A percentile compares a stretch with the other conserved stretches of the same genome.
These are phyloP conservation scores for Drosophila borborema DNA, from an alignment of 2,888 invertebrate genomes.

Conservation along the genomic window DNA sequence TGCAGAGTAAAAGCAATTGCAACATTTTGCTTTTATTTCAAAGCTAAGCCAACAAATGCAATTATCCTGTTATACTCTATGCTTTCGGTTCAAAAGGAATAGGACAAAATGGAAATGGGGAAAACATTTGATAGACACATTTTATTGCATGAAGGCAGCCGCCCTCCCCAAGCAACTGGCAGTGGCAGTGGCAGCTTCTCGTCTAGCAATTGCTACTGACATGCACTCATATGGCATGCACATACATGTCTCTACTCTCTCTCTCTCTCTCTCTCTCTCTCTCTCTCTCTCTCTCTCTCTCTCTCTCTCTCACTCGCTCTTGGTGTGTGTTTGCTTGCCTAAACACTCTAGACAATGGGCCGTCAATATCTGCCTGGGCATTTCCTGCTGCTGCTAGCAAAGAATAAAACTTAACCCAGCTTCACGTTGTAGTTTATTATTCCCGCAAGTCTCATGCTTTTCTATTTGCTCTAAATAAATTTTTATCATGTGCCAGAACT, in stretches of 20 bases:
- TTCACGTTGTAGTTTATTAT: slow-evolving; percentile 75
- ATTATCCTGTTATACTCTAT: slow-evolving; percentile 18
- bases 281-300: neutral
- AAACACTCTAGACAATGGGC: slow-evolving; percentile 69
- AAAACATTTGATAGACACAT: slow-evolving; percentile 75
- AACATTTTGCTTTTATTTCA: slow-evolving; percentile 1
- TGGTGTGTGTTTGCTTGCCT: slow-evolving; percentile 4
- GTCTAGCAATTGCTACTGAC: slow-evolving; percentile 41
- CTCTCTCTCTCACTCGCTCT: neutral
- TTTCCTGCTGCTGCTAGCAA: slow-evolving; percentile 51
- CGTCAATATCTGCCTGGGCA: slow-evolving; percentile 72
- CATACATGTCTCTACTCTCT: neutral
- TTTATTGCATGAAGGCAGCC: slow-evolving; percentile 66
- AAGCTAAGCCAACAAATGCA: slow-evolving; percentile 8
- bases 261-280: neutral
- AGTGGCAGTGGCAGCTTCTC: slow-evolving; percentile 30
- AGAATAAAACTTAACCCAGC: slow-evolving; percentile 40
- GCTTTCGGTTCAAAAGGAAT: slow-evolving; percentile 26
- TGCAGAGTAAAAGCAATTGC: slow-evolving; percentile 7
- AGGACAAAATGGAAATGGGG: slow-evolving; percentile 45
- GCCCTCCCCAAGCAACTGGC: slow-evolving; percentile 42
- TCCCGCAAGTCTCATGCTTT: slow-evolving; percentile 79
- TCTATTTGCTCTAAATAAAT: slow-evolving; percentile 81
- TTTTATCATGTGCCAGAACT: slow-evolving; percentile 77
- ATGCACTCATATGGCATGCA: slow-evolving; percentile 52